Evolutionary conservation across 23 tunicate species (phyloP), one percentile per base, ranked within the genome.

Genomic region (Halocynthia aurantium): DNA sequence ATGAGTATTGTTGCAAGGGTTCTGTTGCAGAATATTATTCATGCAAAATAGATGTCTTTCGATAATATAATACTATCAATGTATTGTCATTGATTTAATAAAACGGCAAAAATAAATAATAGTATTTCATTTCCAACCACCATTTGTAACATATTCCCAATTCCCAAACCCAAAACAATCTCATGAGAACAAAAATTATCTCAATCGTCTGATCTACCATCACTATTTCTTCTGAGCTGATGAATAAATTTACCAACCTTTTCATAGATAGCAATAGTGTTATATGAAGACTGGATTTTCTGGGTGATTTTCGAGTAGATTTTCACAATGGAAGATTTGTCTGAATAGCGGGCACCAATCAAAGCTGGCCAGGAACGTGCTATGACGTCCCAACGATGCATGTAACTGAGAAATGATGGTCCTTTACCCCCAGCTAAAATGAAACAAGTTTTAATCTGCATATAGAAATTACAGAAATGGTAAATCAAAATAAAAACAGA

Each of bases 321-420:
- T 67, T 75, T 86, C 0, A 85, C 83, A 52, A 92, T 86, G 51
- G 98, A 92, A 10, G 87, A 88, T 62, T 85, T 82, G 52, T 92
- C 98, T 6, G 98, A 86, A 50, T 77, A 82, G 19, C 87, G 90
- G 8, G 92, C 92, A 53, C 73, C 72, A 21, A 92, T 62, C 0
- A 92, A 20, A 19, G 98, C 93, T 6, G 98, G 98, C 98, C 98
- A 92, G 50, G 71, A 82, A 52, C 86, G 81, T 50, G 53, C 61
- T 18, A 92, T 61, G 20, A 88, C 88, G 69, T 86, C 92, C 92
- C 92, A 92, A 52, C 75, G 64, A 13, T 83, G 93, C 20, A 75
- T 69, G 54, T 22, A 92, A 6, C 75, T 85, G 51, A 86, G 62
- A 67, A 80, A 86, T 6, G 20, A 17, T 7, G 79, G 71, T 55